Conservation (phyloP, 2,888 invertebrate genomes). For the Habroteleia sp. region DNA sequence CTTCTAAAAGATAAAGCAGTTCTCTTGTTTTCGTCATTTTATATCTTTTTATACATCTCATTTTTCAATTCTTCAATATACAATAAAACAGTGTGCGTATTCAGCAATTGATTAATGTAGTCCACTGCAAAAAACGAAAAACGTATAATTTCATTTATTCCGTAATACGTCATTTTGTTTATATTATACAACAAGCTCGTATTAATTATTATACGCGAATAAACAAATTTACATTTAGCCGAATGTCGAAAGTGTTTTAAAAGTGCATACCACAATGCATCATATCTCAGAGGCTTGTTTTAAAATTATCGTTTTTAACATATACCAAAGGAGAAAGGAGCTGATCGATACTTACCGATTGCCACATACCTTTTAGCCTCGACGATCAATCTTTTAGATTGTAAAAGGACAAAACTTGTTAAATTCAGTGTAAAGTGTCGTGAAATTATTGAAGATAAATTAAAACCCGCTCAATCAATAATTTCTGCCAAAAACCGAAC, state of each 20-base stretch:
- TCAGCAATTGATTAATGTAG: conserved; percentile 31
- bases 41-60: neutral
- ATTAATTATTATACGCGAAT: too few species aligned
- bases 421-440: conserved; percentile 40
- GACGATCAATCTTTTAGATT: conserved; percentile 44
- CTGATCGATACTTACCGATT: conserved; percentile 45
- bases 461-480: conserved; percentile 45
- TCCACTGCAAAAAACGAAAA: too few species aligned
- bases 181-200: too few species aligned
- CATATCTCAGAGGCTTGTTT: neutral
- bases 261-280: conserved; percentile 3
- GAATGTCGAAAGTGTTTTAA: neutral
- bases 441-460: conserved; percentile 30
- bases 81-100: conserved; percentile 30
- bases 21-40: neutral
- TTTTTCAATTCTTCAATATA: neutral
- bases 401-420: conserved; percentile 33
- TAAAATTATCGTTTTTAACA: conserved; percentile 25
- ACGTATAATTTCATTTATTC: conserved; percentile 25
- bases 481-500: conserved; percentile 1
- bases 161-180: too few species aligned
- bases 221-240: too few species aligned
- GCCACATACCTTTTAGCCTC: conserved; percentile 15
- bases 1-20: conserved; percentile 10
- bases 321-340: conserved; percentile 12